Percentiles rank a stretch among this genome's conserved stretches.
Conservation (phyloP, 2,888 invertebrate species). For the Ectobius pallidus region DNA sequence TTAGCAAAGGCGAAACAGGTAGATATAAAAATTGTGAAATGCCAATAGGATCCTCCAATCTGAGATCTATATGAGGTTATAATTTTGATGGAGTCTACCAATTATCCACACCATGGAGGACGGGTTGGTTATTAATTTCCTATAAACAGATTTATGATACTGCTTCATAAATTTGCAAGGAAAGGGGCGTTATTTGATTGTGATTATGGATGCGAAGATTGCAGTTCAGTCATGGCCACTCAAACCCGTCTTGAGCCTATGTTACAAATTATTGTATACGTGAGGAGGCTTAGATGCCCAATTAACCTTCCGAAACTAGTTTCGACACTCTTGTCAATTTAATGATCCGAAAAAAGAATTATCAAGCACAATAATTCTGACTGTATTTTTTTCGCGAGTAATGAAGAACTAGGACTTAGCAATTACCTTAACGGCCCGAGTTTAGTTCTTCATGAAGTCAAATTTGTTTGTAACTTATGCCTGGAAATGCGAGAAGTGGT, state of each 20-base stretch:
- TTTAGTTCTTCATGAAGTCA: too few species aligned
- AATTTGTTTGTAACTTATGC: too few species aligned
- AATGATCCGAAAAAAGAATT: too few species aligned
- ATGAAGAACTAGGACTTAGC: too few species aligned
- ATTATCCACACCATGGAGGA: neutral
- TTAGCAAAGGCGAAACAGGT: too few species aligned
- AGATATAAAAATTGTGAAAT: too few species aligned
- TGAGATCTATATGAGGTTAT: neutral
- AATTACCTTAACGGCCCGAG: too few species aligned
- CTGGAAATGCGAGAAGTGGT: too few species aligned
- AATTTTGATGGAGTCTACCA: neutral
- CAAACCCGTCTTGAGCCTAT: neutral
- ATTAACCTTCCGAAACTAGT: neutral
- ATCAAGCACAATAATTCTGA: too few species aligned
- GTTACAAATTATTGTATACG: neutral
- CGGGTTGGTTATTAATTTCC: neutral
- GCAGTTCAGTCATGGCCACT: neutral
- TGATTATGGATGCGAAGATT: neutral
- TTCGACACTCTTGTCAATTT: neutral
- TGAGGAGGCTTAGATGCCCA: neutral
- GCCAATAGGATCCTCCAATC: neutral
- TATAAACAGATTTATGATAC: neutral
- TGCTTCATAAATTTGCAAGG: neutral
- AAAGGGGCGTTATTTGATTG: neutral
- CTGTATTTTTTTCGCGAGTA: too few species aligned